phyloP scores from a whole-genome alignment of 1,140 invertebrate genomes.

The Stenopsyche tienmushanensis region DNA sequence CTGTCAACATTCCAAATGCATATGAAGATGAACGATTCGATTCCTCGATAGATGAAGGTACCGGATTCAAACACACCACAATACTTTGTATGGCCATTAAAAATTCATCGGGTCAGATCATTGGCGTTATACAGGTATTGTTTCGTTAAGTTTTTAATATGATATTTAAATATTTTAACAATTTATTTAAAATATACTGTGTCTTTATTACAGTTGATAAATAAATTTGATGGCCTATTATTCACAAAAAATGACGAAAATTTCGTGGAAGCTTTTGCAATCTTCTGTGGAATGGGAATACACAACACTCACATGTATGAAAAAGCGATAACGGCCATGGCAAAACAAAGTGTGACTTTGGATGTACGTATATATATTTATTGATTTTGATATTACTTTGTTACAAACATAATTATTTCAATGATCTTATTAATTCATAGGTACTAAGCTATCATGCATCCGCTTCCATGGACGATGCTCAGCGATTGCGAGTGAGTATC shows the following conservation, averaged over 20 bases:
- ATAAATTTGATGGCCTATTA: constrained; percentile 86
- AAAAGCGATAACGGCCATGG: constrained; percentile 88
- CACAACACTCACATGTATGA: constrained; percentile 98
- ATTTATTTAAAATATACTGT: background rate
- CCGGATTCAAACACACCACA: constrained; percentile 77
- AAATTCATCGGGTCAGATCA: constrained; percentile 84
- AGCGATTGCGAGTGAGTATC: constrained; percentile 73
- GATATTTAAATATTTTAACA: background rate
- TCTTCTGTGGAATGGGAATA: constrained; percentile 97
- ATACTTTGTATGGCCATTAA: constrained; percentile 93
- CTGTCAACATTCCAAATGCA: constrained; percentile 85
- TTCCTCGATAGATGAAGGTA: constrained; percentile 75
- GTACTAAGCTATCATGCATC: constrained; percentile 95
- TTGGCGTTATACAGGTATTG: constrained; percentile 83
- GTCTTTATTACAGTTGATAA: constrained; percentile 68
- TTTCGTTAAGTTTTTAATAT: background rate
- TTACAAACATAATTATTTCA: background rate
- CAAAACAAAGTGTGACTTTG: constrained; percentile 92
- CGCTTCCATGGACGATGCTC: constrained; percentile 84
- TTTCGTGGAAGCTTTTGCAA: constrained; percentile 93
- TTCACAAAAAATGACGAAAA: constrained; percentile 93
- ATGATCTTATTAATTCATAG: constrained; percentile 40
- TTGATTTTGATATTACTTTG: background rate
- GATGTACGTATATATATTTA: constrained; percentile 58
- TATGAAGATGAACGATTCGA: constrained; percentile 93